These are phyloP conservation scores for Hypena proboscidalis DNA, from an alignment of 2,888 invertebrate genomes.

Conservation along the genomic window DNA sequence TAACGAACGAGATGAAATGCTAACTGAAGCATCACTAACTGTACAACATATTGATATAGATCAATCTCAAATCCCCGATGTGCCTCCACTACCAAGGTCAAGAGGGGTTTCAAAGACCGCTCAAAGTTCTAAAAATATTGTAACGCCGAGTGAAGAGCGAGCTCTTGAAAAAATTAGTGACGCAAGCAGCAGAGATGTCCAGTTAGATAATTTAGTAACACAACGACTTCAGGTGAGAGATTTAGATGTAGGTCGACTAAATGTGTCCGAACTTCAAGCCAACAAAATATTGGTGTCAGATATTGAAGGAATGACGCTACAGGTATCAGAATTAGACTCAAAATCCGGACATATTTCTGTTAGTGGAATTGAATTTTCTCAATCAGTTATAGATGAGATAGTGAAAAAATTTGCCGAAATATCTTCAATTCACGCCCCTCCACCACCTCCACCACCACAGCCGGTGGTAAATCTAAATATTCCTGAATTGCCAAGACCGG, in stretches of 20 bases:
- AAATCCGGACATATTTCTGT: slow-evolving; percentile 88
- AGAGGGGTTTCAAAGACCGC: slow-evolving; percentile 48
- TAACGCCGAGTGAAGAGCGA: slow-evolving; percentile 51
- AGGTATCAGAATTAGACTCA: slow-evolving; percentile 89
- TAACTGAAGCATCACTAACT: slow-evolving; percentile 88
- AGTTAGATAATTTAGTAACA: slow-evolving; percentile 81
- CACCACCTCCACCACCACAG: slow-evolving; percentile 29
- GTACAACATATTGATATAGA: slow-evolving; percentile 87
- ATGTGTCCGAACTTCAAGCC: slow-evolving; percentile 92
- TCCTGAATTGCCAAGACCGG: slow-evolving; percentile 50
- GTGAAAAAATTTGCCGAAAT: slow-evolving; percentile 84
- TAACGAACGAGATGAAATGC: slow-evolving; percentile 85
- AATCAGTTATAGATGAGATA: slow-evolving; percentile 88
- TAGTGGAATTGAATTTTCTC: slow-evolving; percentile 88
- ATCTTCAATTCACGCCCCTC: slow-evolving; percentile 54
- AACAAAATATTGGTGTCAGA: slow-evolving; percentile 92
- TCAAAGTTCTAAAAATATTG: slow-evolving; percentile 48
- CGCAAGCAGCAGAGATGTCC: slow-evolving; percentile 63
- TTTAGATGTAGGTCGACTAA: slow-evolving; percentile 91
- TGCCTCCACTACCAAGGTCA: slow-evolving; percentile 75
- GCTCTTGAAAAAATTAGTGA: slow-evolving; percentile 69
- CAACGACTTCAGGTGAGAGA: slow-evolving; percentile 89
- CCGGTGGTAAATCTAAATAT: slow-evolving; percentile 32
- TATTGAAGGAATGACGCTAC: slow-evolving; percentile 90
- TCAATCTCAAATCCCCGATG: slow-evolving; percentile 72